These are phyloP conservation scores for Pimephales promelas DNA, from an alignment of 2,113 vertebrate genomes.

Conservation along the genomic window DNA sequence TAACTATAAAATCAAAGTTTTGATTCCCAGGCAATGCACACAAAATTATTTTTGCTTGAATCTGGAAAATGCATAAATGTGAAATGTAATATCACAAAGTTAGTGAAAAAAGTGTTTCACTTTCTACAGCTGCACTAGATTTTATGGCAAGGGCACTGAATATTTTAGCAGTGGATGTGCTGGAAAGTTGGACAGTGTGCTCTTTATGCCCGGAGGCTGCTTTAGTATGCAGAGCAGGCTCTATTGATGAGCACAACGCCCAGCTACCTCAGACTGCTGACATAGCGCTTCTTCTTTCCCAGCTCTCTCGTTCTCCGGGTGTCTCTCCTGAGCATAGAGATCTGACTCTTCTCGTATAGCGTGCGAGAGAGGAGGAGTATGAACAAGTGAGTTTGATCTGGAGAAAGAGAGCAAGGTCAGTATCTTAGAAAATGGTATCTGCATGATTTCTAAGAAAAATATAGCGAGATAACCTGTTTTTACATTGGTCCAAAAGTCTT, in stretches of 20 bases:
- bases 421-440: slow-evolving; percentile 2
- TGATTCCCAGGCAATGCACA: background rate
- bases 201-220: slow-evolving; percentile 27
- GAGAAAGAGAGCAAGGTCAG: slow-evolving; percentile 7
- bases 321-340: slow-evolving; percentile 44
- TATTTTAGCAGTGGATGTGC: slow-evolving; percentile 24
- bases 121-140: slow-evolving; percentile 22
- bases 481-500: background rate
- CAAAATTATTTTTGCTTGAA: background rate
- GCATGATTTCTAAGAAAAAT: background rate
- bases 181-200: slow-evolving; percentile 23
- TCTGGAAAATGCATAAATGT: background rate
- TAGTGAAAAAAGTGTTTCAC: no score
- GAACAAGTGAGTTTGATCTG: slow-evolving; percentile 37
- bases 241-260: slow-evolving; percentile 33
- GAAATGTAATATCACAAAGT: background rate
- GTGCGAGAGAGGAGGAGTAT: slow-evolving; percentile 22
- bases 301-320: slow-evolving; percentile 17
- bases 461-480: background rate
- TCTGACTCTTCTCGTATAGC: slow-evolving; percentile 18
- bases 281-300: slow-evolving; percentile 23
- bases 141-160: slow-evolving; percentile 26
- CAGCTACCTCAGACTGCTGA: slow-evolving; percentile 47
- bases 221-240: slow-evolving; percentile 42
- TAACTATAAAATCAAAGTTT: background rate